These are phyloP conservation scores for Crax fasciolata DNA, from an alignment of 2,797 vertebrate species.

Conservation along the genomic window DNA sequence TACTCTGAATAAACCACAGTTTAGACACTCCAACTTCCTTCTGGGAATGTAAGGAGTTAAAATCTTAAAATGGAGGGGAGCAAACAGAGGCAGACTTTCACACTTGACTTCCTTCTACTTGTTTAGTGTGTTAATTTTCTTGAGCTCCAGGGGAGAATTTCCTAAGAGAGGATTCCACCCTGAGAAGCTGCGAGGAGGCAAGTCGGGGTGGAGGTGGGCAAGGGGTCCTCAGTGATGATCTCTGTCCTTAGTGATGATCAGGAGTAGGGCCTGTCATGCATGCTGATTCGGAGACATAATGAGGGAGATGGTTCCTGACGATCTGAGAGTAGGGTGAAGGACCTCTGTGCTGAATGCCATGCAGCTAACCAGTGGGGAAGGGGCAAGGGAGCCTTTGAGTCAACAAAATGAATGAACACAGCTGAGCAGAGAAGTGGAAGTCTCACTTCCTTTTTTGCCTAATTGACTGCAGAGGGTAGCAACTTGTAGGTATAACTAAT, in stretches of 20 bases:
- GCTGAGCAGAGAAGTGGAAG: not conserved
- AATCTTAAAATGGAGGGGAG: not conserved
- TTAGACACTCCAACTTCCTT: not conserved
- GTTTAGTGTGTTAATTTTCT: not conserved
- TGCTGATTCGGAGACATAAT: not conserved
- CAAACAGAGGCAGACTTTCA: not conserved
- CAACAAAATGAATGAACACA: not conserved
- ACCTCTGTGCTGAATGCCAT: not conserved
- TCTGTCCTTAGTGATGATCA: not conserved
- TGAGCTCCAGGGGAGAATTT: not conserved
- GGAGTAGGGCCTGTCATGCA: not conserved
- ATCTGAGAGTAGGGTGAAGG: not conserved
- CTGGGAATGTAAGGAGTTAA: not conserved
- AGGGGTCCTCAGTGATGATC: not conserved
- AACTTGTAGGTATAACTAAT: not conserved
- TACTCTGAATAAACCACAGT: not conserved
- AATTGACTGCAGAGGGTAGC: not conserved
- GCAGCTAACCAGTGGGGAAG: not conserved
- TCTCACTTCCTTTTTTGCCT: not conserved
- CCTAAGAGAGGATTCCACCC: not conserved
- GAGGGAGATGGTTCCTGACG: not conserved
- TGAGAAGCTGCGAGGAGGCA: not conserved
- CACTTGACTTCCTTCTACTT: not conserved
- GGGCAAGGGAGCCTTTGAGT: not conserved
- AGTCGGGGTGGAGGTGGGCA: not conserved